Percentiles rank a stretch among this genome's conserved stretches.
phyloP scores from a whole-genome alignment of 2,888 invertebrate genomes.

The Rhagium mordax region DNA sequence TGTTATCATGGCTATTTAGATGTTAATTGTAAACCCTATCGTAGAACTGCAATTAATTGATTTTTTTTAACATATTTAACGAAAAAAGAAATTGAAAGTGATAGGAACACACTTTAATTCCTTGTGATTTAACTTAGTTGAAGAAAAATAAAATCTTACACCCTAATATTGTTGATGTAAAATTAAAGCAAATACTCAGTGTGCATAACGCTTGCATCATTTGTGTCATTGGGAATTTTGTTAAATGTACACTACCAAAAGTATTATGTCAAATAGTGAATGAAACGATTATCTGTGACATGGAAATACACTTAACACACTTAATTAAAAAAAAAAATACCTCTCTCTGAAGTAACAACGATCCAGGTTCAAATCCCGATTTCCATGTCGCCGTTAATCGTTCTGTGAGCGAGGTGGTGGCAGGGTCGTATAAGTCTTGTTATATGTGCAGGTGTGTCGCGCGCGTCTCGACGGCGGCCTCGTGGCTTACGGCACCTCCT shows the following conservation, averaged over 20 bases:
- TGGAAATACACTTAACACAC: constrained; percentile 4
- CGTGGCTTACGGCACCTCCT: constrained; percentile 59
- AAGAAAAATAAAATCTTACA: background rate
- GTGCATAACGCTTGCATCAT: constrained; percentile 8
- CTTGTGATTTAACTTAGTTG: background rate
- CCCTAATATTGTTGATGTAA: background rate
- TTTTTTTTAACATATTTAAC: too few relatives aligned
- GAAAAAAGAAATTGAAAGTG: too few relatives aligned
- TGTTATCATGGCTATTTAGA: background rate
- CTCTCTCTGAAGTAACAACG: too few relatives aligned
- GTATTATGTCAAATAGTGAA: background rate
- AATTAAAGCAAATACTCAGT: background rate
- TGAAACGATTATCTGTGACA: constrained; percentile 10
- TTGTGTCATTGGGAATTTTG: background rate
- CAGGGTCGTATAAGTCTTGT: constrained; percentile 46
- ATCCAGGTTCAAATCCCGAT: background rate
- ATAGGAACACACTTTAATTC: too few relatives aligned
- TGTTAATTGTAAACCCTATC: background rate
- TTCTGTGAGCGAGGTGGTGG: constrained; percentile 44
- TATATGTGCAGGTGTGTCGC: constrained; percentile 65
- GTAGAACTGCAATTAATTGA: too few relatives aligned
- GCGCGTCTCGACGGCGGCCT: constrained; percentile 55
- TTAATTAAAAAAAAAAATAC: too few relatives aligned
- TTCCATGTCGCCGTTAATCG: constrained; percentile 18
- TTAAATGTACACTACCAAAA: background rate